A percentile compares a stretch with the other conserved stretches of the same genome.
phyloP scores from a whole-genome alignment of 2,888 invertebrate genomes.

The Drosophila melanosoma region DNA sequence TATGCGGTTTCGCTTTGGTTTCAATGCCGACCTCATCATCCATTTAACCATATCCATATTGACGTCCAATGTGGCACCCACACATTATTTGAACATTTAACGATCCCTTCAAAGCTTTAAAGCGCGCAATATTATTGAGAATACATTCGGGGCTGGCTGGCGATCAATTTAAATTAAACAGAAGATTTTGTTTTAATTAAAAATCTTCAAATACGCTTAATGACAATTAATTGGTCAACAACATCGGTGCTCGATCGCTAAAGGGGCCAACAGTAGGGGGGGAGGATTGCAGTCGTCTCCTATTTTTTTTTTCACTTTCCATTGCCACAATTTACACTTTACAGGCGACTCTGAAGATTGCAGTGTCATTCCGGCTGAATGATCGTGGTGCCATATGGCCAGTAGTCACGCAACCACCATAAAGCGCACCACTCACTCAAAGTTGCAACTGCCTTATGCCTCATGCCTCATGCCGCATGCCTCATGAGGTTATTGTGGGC shows the following conservation, averaged over 20 bases:
- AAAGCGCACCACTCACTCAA: constrained; percentile 41
- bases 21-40: constrained; percentile 50
- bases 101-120: constrained; percentile 11
- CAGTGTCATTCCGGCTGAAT: constrained; percentile 43
- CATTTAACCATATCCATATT: constrained; percentile 22
- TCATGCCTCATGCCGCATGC: background rate
- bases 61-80: constrained; percentile 41
- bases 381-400: constrained; percentile 64
- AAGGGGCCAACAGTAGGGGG: background rate
- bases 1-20: constrained; percentile 47
- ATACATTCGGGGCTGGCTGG: constrained; percentile 44
- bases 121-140: constrained; percentile 58
- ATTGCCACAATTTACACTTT: constrained; percentile 51
- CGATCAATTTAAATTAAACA: constrained; percentile 80
- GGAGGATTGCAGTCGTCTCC: constrained; percentile 30
- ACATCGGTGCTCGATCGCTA: constrained; percentile 57
- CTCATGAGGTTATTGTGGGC: constrained; percentile 34
- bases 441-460: constrained; percentile 5
- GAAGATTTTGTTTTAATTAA: constrained; percentile 81
- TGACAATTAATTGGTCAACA: constrained; percentile 80
- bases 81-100: background rate
- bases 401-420: constrained; percentile 77
- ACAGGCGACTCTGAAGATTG: constrained; percentile 33
- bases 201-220: constrained; percentile 82
- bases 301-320: constrained; percentile 20